Evolutionary conservation across 2,797 vertebrate species (phyloP), one percentile per base, ranked within the genome.

Genomic region (Anguilla marmorata): DNA sequence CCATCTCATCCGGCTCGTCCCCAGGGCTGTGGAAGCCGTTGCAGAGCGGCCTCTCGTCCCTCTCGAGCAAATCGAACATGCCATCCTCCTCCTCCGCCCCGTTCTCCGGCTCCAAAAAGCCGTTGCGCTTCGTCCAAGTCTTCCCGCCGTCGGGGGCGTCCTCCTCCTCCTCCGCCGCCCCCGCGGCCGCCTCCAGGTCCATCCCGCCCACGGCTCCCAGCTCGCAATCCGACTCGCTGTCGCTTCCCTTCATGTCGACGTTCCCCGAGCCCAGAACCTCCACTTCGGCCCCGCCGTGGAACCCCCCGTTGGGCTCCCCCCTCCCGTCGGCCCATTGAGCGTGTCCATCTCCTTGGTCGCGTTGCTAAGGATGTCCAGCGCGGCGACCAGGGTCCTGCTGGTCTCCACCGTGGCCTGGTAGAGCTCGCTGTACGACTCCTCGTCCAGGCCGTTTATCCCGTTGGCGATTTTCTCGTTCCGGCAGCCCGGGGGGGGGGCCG

Each of bases 331-430:
- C 63, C 95, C 93, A 93, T 90, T 96, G 89, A 96, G 91, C 90
- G 95, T 92, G 58, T 95, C 94, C 69, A 96, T 94, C 90, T 97
- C 96, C 93, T 95, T 96, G 86, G 96, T 96, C 86, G 96, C 96
- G 84, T 94, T 96, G 92, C 97, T 98, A 85, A 99, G 93, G 91
- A 99, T 96, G 90, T 98, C 97, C 90, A 99, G 94, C 92, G 98
- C 98, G 89, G 97, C 97, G 88, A 95, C 97, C 94, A 99, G 96
- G 94, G 97, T 99, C 93, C 97, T 97, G 0, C 98, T 98, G 19
- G 98, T 99, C 95, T 99, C 98, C 83, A 97, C 96, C 86, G 98
- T 99, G 92, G 98, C 98, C 94, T 98, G 96, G 92, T 99, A 99
- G 88, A 99, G 97, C 91, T 97, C 97, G 91, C 95, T 95, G 21